phyloP scores from a whole-genome alignment of 2,113 vertebrate species.

The Semnornis frantzii region DNA sequence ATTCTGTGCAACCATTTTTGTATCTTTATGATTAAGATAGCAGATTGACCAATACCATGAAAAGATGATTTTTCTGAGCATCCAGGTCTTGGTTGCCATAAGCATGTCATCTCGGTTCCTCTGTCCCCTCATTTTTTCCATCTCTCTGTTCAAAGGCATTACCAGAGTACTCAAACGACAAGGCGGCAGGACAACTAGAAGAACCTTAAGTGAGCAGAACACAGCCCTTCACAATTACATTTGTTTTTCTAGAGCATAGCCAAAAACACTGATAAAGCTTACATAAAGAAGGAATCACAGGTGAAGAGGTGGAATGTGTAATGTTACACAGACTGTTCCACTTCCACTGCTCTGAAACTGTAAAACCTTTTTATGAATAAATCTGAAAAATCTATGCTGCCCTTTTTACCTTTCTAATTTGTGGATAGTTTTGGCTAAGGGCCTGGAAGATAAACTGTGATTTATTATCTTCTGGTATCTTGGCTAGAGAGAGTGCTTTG shows the following conservation, averaged over 20 bases:
- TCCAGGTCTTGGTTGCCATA: neutral
- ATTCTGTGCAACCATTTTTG: neutral
- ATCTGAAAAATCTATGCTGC: constrained; percentile 18
- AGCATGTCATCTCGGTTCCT: neutral
- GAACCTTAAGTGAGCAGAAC: neutral
- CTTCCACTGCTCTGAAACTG: neutral
- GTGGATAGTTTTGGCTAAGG: constrained; percentile 17
- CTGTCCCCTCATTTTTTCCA: neutral
- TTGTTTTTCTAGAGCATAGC: neutral
- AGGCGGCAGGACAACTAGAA: neutral
- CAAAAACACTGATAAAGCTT: neutral
- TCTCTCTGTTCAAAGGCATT: neutral
- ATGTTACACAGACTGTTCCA: neutral
- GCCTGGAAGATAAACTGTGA: constrained; percentile 21
- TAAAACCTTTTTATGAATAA: constrained; percentile 13
- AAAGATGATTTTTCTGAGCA: neutral
- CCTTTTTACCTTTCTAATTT: constrained; percentile 34
- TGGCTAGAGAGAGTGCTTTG: constrained; percentile 49
- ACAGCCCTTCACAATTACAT: neutral
- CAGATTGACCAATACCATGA: neutral
- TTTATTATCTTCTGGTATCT: constrained; percentile 46
- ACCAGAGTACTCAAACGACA: neutral
- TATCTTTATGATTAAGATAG: neutral
- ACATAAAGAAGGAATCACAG: neutral
- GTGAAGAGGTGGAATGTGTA: neutral